Evolutionary conservation across 2,888 invertebrate species (phyloP), one percentile per base, ranked within the genome.

Genomic region (Meiosimyza decipiens): DNA sequence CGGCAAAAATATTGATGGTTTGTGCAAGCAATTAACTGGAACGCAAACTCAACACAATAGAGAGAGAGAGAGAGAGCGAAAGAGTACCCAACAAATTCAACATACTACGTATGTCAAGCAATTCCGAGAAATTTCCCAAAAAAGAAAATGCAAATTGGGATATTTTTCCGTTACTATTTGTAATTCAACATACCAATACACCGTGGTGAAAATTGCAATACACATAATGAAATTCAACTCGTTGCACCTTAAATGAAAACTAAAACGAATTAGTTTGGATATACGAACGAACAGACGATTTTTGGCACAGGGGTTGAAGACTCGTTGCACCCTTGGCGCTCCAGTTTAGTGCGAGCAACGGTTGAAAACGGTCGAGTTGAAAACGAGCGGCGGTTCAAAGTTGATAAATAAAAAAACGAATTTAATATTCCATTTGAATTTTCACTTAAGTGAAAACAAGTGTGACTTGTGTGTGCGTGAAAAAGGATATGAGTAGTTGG

Each of bases 291-390:
- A 22, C 66, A 54, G 28, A 66, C 33, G 52, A 22, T 13, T 51
- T 66, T 51, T 66, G 74, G 72, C 71, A 70, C 76, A 73, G 76
- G 79, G 79, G 80, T 79, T 79, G 80, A 79, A 80, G 75, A 78
- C 77, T 75, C 77, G 77, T 79, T 79, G 79, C 80, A 84, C 82
- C 80, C 83, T 84, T 82, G 81, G 80, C 80, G 82, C 81, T 82
- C 81, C 83, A 87, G 86, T 87, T 85, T 83, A 84, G 83, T 86
- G 84, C 86, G 84, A 87, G 85, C 87, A 82, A 83, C 84, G 83
- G 84, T 82, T 84, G 87, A 81, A 84, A 83, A 83, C 86, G 87
- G 86, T 87, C 84, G 86, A 82, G 84, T 85, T 82, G 79, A 77
- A 78, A 78, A 76, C 73, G 75, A 79, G 77, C 80, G 78, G 76